These are phyloP conservation scores for Ophion ellenae DNA, from an alignment of 2,888 invertebrate genomes.

Conservation along the genomic window DNA sequence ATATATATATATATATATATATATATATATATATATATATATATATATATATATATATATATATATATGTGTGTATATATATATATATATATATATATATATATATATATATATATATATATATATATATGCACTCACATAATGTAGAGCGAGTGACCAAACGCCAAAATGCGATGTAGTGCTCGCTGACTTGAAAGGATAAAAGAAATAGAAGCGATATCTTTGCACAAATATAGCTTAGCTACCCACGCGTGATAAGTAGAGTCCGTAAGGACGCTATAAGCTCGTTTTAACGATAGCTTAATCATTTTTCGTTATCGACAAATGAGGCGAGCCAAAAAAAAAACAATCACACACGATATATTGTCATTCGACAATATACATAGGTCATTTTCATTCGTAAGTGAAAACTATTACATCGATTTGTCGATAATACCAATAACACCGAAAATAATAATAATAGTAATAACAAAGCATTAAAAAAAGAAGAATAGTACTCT, in stretches of 20 bases:
- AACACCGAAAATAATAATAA: constrained; percentile 13
- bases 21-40: background rate
- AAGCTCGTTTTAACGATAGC: constrained; percentile 28
- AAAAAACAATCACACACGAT: background rate
- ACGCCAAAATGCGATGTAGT: constrained; percentile 56
- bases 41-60: background rate
- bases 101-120: too few relatives aligned
- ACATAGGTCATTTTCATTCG: constrained; percentile 18
- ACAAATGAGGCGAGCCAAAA: background rate
- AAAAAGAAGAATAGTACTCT: constrained; percentile 60
- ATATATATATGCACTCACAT: background rate
- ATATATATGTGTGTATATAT: too few relatives aligned
- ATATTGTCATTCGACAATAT: background rate
- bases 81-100: background rate
- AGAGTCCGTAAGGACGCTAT: constrained; percentile 39
- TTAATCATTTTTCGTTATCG: constrained; percentile 5
- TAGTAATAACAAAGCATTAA: constrained; percentile 14
- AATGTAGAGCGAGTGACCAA: constrained; percentile 62
- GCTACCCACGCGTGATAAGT: constrained; percentile 61
- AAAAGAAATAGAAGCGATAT: constrained; percentile 17
- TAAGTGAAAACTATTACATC: constrained; percentile 31
- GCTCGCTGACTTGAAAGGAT: constrained; percentile 49
- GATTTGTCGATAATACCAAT: constrained; percentile 30
- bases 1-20: background rate
- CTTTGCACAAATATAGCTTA: constrained; percentile 60